Evolutionary conservation across 2,888 invertebrate species (phyloP).

Genomic region (Anodontia alba): DNA sequence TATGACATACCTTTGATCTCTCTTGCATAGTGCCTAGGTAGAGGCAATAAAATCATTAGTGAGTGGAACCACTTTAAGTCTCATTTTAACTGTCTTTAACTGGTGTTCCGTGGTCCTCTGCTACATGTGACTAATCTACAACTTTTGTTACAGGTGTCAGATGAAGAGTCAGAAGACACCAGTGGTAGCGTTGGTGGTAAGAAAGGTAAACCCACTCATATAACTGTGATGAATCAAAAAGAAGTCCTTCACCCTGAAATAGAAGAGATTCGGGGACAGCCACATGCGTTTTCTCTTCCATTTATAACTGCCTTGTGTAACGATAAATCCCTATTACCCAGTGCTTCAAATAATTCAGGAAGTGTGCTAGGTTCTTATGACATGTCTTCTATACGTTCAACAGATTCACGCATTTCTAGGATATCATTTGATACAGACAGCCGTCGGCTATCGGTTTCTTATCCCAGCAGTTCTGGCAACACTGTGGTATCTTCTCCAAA

Average conservation of each 20-base stretch:
- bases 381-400: constrained; percentile 74
- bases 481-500: constrained; percentile 60
- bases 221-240: constrained; percentile 67
- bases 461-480: constrained; percentile 68
- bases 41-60: no score
- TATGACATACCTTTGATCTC: no score
- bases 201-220: constrained; percentile 54
- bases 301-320: constrained; percentile 97
- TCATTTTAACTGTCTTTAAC: no score
- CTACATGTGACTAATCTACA: no score
- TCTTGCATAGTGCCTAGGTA: no score
- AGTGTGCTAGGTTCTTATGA: constrained; percentile 71
- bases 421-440: constrained; percentile 75
- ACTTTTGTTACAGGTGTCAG: constrained; percentile 12
- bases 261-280: constrained; percentile 77
- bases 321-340: constrained; percentile 90
- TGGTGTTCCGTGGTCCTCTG: no score
- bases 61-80: no score
- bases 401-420: constrained; percentile 73
- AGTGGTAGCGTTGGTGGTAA: not conserved
- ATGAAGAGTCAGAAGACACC: not conserved
- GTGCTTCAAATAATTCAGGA: constrained; percentile 65
- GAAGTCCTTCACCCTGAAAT: constrained; percentile 79
- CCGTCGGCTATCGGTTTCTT: constrained; percentile 75
- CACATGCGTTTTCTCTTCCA: constrained; percentile 87